Percentiles rank a stretch among this genome's conserved stretches.
phyloP scores from a whole-genome alignment of 2,113 vertebrate species.

The Eretmodus cyanostictus region DNA sequence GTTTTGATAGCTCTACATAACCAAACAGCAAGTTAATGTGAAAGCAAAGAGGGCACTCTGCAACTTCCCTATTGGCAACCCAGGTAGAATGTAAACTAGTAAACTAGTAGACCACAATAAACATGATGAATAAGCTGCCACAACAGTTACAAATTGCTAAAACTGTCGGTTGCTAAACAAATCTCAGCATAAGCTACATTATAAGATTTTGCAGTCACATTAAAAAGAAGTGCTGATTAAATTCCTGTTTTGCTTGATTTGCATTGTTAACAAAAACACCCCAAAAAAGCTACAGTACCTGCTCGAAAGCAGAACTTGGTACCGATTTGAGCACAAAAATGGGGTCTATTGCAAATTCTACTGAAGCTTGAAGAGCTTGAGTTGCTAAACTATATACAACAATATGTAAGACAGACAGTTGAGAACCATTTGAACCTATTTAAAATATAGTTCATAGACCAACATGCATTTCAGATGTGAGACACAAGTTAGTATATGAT shows the following conservation, averaged over 20 bases:
- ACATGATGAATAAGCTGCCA: background rate
- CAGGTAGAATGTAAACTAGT: background rate
- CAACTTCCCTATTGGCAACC: background rate
- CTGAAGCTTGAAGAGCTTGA: background rate
- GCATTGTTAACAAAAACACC: background rate
- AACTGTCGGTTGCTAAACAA: background rate
- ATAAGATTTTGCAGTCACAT: background rate
- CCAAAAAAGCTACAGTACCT: background rate
- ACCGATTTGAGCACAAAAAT: background rate
- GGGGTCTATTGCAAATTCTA: background rate
- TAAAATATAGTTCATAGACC: background rate
- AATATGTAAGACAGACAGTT: background rate
- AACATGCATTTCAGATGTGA: background rate
- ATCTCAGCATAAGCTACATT: background rate
- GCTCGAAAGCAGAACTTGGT: background rate
- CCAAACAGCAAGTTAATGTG: background rate
- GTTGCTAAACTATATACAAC: background rate
- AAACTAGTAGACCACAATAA: background rate
- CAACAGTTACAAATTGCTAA: background rate
- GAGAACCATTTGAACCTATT: background rate
- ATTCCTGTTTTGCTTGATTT: background rate
- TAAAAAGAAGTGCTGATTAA: background rate
- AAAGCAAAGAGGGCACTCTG: background rate
- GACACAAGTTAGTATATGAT: background rate
- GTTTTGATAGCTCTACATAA: background rate